Evolutionary conservation across 2,113 vertebrate genomes (phyloP).

Genomic region (Oreochromis spilurus): DNA sequence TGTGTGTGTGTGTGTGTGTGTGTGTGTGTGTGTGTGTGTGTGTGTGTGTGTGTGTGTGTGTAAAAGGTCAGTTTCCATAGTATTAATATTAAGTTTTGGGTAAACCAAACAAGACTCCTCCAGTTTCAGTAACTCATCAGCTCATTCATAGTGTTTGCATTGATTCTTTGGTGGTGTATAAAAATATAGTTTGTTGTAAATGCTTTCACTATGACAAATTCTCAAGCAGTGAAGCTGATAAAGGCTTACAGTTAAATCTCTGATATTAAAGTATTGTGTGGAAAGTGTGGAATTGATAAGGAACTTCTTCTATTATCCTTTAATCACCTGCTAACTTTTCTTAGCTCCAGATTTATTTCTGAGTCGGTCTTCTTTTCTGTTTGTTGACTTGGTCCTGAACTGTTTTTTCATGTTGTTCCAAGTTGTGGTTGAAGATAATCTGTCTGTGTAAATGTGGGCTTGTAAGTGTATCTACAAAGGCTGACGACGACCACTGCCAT

Average conservation of each 20-base stretch:
- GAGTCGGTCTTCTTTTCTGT: neutral
- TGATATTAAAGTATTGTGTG: neutral
- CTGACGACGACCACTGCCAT: neutral
- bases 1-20: too few relatives aligned
- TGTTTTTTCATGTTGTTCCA: neutral
- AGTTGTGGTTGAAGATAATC: neutral
- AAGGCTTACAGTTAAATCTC: neutral
- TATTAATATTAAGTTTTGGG: neutral
- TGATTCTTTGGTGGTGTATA: neutral
- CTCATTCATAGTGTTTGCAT: neutral
- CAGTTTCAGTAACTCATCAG: neutral
- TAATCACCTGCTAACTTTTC: neutral
- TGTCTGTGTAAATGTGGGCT: neutral
- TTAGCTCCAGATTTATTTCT: neutral
- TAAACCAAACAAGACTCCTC: neutral
- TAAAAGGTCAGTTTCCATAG: neutral
- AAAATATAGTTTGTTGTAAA: neutral
- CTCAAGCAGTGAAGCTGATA: neutral
- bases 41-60: rapidly evolving
- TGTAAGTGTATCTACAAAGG: neutral
- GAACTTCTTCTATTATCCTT: neutral
- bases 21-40: rapidly evolving
- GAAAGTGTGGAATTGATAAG: neutral
- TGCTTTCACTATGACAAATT: neutral
- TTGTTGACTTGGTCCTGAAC: neutral